phyloP scores from a whole-genome alignment of 2,113 vertebrate genomes.

The Festucalex cinctus region DNA sequence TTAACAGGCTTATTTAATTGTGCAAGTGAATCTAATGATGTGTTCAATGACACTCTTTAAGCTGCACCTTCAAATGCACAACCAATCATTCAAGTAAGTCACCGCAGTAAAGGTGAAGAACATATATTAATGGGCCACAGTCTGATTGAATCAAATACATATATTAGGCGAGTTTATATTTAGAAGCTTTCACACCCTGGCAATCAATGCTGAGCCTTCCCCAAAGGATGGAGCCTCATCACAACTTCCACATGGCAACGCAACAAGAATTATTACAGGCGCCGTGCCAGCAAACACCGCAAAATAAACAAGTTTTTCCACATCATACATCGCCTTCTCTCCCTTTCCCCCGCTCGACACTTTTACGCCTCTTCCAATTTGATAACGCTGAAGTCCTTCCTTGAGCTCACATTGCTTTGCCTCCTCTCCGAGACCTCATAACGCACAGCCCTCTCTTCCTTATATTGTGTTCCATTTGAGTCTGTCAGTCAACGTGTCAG shows the following conservation, averaged over 20 bases:
- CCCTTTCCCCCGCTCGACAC: not conserved
- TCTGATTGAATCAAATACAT: slow-evolving; percentile 7
- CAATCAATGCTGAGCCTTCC: slow-evolving; percentile 15
- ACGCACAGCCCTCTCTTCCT: slow-evolving; percentile 40
- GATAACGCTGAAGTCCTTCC: slow-evolving; percentile 15
- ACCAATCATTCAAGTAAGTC: not conserved
- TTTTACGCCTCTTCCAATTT: slow-evolving; percentile 27
- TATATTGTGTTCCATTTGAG: slow-evolving; percentile 69
- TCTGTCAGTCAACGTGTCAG: slow-evolving; percentile 68
- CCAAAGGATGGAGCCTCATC: slow-evolving; percentile 14
- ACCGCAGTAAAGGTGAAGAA: not conserved
- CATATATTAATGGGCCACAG: not conserved
- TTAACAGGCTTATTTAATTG: not conserved
- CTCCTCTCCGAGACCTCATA: slow-evolving; percentile 32
- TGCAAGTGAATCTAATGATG: not conserved
- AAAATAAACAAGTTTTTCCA: slow-evolving; percentile 20
- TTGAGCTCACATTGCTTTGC: slow-evolving; percentile 22
- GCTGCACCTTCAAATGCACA: not conserved
- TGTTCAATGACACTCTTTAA: not conserved
- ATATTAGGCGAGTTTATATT: slow-evolving; percentile 5
- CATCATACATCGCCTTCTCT: not conserved
- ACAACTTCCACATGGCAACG: slow-evolving; percentile 18
- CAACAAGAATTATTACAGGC: slow-evolving; percentile 19
- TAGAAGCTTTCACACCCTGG: slow-evolving; percentile 17
- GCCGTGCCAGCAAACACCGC: slow-evolving; percentile 8